These are phyloP conservation scores for Cercopithecus mona DNA, from an alignment of 2,113 vertebrate species.

Conservation along the genomic window DNA sequence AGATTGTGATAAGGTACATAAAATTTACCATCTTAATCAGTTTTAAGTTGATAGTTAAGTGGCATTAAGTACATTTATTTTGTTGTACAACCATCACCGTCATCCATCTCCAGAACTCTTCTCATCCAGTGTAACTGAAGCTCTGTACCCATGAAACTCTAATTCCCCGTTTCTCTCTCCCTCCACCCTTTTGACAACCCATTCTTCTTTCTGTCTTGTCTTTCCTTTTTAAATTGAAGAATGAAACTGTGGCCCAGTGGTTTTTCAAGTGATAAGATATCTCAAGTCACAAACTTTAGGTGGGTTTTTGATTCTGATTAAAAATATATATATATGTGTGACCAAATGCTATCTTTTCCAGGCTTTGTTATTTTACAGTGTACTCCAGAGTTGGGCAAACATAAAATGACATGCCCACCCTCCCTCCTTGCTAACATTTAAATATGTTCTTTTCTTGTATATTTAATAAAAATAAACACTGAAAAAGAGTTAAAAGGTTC, in stretches of 20 bases:
- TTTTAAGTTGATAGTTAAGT: neutral
- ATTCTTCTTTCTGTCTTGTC: neutral
- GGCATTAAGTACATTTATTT: neutral
- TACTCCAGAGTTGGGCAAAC: neutral
- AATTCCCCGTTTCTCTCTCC: fast-evolving
- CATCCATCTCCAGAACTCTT: neutral
- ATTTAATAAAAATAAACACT: neutral
- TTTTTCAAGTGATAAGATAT: neutral
- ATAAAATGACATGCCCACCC: neutral
- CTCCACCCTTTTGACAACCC: neutral
- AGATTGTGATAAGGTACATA: neutral
- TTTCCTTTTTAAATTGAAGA: neutral
- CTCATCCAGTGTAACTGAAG: neutral
- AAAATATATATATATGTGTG: neutral
- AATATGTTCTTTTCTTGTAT: neutral
- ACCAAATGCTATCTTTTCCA: neutral
- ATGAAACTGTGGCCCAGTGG: neutral
- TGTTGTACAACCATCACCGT: neutral
- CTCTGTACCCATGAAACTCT: neutral
- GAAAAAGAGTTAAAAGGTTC: neutral
- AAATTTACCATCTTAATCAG: neutral
- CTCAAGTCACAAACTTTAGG: neutral
- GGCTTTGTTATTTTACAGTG: neutral
- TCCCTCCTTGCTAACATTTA: neutral
- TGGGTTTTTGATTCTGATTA: neutral